These are phyloP conservation scores for Cherax destructor DNA, from an alignment of 1,140 invertebrate genomes.

Conservation along the genomic window DNA sequence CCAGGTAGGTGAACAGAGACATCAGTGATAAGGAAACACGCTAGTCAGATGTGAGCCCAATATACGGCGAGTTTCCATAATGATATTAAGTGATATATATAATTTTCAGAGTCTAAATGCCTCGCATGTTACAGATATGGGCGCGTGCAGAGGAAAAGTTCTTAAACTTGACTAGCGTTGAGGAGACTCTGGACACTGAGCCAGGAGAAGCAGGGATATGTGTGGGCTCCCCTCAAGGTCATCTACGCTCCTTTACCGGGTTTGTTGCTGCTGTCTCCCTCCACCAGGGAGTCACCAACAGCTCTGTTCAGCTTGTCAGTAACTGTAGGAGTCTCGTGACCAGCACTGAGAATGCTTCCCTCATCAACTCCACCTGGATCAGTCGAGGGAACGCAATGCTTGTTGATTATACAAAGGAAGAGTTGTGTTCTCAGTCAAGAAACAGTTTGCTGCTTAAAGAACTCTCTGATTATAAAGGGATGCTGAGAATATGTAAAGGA, in stretches of 20 bases:
- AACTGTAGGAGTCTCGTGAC: neutral
- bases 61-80: neutral
- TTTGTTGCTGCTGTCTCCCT: neutral
- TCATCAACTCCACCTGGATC: neutral
- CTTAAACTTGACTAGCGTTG: neutral
- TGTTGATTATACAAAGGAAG: neutral
- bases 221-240: neutral
- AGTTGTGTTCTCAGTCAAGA: neutral
- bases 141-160: neutral
- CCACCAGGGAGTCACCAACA: neutral
- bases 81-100: too few relatives aligned
- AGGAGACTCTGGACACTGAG: neutral
- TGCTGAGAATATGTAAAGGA: neutral
- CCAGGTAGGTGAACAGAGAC: too few relatives aligned
- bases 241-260: neutral
- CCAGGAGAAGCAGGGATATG: neutral
- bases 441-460: neutral
- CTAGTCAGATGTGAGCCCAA: too few relatives aligned
- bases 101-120: too few relatives aligned
- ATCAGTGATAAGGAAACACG: too few relatives aligned
- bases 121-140: neutral
- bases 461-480: neutral
- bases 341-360: neutral
- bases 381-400: neutral
- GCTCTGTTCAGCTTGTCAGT: neutral